Conservation (phyloP, 2,113 vertebrate genomes). For the Echinops telfairi region DNA sequence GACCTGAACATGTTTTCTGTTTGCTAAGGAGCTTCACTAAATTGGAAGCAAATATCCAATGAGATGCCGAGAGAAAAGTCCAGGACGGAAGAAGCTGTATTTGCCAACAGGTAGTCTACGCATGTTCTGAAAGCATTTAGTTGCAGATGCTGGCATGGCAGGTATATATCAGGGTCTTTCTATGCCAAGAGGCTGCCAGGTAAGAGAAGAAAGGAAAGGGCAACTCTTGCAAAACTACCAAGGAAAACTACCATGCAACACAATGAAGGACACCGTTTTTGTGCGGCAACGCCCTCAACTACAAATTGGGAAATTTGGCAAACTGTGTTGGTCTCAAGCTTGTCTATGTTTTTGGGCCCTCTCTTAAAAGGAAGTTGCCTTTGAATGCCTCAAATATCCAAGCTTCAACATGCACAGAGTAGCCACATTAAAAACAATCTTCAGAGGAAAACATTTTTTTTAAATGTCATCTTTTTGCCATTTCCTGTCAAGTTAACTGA, state of each 20-base stretch:
- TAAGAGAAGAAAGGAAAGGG: neutral
- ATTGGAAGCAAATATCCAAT: neutral
- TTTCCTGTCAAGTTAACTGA: slow-evolving; percentile 38
- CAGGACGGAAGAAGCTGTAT: neutral
- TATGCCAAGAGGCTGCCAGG: neutral
- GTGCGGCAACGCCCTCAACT: slow-evolving; percentile 47
- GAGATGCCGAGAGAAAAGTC: neutral
- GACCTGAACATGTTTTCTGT: neutral
- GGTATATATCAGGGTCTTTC: neutral
- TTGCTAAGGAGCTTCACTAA: neutral
- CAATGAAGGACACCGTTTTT: slow-evolving; percentile 18
- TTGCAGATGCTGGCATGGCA: neutral
- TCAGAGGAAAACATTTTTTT: slow-evolving; percentile 33
- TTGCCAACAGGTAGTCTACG: neutral
- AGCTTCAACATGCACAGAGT: slow-evolving; percentile 51
- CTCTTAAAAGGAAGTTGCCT: slow-evolving; percentile 64
- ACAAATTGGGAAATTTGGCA: slow-evolving; percentile 49
- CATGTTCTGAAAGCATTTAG: neutral
- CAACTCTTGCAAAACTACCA: slow-evolving; percentile 1
- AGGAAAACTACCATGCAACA: slow-evolving; percentile 42
- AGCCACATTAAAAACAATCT: neutral
- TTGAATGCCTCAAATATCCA: slow-evolving; percentile 38
- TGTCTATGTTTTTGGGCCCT: slow-evolving; percentile 29
- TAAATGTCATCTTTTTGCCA: slow-evolving; percentile 5
- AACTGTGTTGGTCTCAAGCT: neutral